phyloP scores from a whole-genome alignment of 2,888 invertebrate species.

The Hybos culiciformis region DNA sequence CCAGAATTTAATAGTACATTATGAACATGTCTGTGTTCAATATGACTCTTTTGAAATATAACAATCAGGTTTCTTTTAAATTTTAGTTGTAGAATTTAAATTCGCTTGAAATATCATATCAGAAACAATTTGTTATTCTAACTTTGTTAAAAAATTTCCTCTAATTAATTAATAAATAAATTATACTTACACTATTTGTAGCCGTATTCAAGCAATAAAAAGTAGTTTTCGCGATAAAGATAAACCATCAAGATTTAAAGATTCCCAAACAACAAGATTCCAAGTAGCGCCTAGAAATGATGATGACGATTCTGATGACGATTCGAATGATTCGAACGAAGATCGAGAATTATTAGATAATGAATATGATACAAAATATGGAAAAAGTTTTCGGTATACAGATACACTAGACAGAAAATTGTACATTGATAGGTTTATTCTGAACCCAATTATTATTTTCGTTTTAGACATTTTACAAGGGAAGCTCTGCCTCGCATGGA shows the following conservation, averaged over 20 bases:
- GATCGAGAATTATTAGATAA: slow-evolving; percentile 39
- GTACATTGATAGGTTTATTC: not conserved
- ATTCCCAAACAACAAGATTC: slow-evolving; percentile 44
- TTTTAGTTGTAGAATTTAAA: no score
- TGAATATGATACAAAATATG: slow-evolving; percentile 53
- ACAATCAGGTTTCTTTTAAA: no score
- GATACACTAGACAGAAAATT: not conserved
- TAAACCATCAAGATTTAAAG: slow-evolving; percentile 47
- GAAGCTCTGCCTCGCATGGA: slow-evolving; percentile 78
- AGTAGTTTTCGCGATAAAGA: slow-evolving; percentile 50
- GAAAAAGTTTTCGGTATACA: slow-evolving; percentile 59
- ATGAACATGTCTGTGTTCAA: no score
- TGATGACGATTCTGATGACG: slow-evolving; percentile 29
- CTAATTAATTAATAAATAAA: no score
- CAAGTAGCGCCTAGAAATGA: slow-evolving; percentile 39
- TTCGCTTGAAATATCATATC: no score
- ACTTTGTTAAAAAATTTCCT: no score
- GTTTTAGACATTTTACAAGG: slow-evolving; percentile 60
- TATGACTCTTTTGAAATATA: no score
- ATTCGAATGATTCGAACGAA: slow-evolving; percentile 37
- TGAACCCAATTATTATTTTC: not conserved
- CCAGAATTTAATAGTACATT: no score
- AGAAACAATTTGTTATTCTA: no score
- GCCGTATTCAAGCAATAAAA: slow-evolving; percentile 37
- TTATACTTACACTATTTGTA: not conserved